These are phyloP conservation scores for Phymatocera aterrima DNA, from an alignment of 2,888 invertebrate species.

Conservation along the genomic window DNA sequence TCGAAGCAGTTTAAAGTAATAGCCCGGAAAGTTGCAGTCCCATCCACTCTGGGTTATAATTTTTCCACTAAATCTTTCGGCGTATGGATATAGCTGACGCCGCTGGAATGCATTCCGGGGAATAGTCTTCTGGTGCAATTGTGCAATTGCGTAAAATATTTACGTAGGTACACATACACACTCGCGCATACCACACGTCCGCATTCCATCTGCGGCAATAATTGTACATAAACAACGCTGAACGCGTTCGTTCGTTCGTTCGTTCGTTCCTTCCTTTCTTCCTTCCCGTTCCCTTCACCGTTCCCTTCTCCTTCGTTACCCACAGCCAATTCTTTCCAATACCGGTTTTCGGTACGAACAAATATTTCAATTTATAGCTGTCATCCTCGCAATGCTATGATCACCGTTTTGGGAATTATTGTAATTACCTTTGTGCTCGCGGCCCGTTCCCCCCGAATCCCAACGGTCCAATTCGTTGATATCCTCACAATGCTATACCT, in stretches of 20 bases:
- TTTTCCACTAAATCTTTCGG: not conserved
- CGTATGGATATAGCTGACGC: not conserved
- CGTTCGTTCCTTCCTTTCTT: too few relatives aligned
- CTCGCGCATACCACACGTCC: too few relatives aligned
- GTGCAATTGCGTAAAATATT: too few relatives aligned
- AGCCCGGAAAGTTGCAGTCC: slow-evolving; percentile 17
- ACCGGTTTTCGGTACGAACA: not conserved
- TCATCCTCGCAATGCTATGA: slow-evolving; percentile 58
- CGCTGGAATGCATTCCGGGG: not conserved
- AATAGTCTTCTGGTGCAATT: too few relatives aligned
- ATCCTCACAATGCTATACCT: not conserved
- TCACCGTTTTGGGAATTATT: slow-evolving; percentile 62
- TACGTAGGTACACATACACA: too few relatives aligned
- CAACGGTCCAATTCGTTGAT: slow-evolving; percentile 57
- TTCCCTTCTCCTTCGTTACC: not conserved
- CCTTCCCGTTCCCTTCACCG: too few relatives aligned
- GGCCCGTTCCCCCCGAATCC: slow-evolving; percentile 55
- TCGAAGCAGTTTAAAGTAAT: slow-evolving; percentile 19
- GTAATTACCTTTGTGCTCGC: slow-evolving; percentile 62
- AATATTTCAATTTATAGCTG: not conserved
- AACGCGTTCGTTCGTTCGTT: too few relatives aligned
- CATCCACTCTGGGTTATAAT: not conserved
- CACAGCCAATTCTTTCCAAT: too few relatives aligned
- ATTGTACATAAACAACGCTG: not conserved
- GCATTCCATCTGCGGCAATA: not conserved